Percentiles rank a stretch among this genome's conserved stretches.
Conservation (phyloP, 2,888 invertebrate genomes). For the Apamea sordens region DNA sequence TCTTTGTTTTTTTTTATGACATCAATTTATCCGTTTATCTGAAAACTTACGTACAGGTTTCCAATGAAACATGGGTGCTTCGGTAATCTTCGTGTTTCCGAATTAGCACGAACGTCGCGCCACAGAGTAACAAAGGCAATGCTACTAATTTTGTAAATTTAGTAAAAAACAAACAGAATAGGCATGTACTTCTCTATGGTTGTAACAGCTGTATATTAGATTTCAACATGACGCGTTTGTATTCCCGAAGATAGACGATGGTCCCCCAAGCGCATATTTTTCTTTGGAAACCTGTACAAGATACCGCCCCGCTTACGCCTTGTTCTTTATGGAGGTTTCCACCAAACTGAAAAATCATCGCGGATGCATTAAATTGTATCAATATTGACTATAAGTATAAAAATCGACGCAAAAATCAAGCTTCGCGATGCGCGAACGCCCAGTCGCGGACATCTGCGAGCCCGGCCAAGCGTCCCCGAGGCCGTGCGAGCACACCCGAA, state of each 20-base stretch:
- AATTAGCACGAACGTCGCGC: neutral
- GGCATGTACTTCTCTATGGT: neutral
- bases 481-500: neutral
- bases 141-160: neutral
- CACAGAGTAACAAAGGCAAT: neutral
- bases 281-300: neutral
- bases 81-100: neutral
- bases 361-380: neutral
- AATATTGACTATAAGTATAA: neutral
- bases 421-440: neutral
- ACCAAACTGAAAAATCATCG: neutral
- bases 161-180: neutral
- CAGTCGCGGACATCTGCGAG: neutral
- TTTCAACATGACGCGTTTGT: neutral
- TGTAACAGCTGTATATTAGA: neutral
- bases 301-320: neutral
- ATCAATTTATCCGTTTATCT: neutral
- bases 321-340: neutral
- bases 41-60: neutral
- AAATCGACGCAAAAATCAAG: neutral
- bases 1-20: conserved; percentile 28
- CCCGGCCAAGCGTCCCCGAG: neutral
- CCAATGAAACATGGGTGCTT: neutral
- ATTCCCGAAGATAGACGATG: neutral
- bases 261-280: neutral